phyloP scores from a whole-genome alignment of 1,140 invertebrate genomes.

The Paracyclopina nana region DNA sequence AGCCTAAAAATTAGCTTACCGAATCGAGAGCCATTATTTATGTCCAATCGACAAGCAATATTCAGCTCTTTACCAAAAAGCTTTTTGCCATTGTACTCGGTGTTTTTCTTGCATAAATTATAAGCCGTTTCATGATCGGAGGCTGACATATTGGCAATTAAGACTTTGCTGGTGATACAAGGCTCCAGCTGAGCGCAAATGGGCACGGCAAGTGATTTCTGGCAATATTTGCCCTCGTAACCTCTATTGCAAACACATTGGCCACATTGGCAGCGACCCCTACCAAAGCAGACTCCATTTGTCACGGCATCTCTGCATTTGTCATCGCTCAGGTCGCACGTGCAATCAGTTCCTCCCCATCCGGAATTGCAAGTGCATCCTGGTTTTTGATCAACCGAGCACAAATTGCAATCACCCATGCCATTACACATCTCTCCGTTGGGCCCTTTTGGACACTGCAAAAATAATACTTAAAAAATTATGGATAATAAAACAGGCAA shows the following conservation, averaged over 20 bases:
- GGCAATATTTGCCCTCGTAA: constrained; percentile 6
- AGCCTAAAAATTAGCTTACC: not conserved
- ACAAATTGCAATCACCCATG: no score
- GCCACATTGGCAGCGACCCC: constrained; percentile 3
- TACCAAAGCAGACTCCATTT: constrained; percentile 23
- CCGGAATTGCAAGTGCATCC: constrained; percentile 1
- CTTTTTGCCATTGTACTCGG: not conserved
- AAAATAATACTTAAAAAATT: no score
- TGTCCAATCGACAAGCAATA: not conserved
- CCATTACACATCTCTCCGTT: no score
- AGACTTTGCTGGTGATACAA: not conserved
- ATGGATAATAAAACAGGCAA: no score
- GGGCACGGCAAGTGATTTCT: not conserved
- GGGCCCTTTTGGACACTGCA: no score
- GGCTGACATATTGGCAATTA: no score
- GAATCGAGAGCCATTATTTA: not conserved
- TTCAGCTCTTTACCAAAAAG: not conserved
- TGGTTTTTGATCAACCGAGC: no score
- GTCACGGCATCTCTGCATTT: constrained; percentile 14
- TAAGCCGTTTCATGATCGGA: no score
- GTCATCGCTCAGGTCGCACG: constrained; percentile 6
- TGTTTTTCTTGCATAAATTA: no score
- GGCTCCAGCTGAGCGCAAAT: not conserved
- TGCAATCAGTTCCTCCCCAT: constrained; percentile 11
- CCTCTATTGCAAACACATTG: constrained; percentile 5